Evolutionary conservation across 2,797 vertebrate genomes (phyloP).

Genomic region (Chaetophractus vellerosus): DNA sequence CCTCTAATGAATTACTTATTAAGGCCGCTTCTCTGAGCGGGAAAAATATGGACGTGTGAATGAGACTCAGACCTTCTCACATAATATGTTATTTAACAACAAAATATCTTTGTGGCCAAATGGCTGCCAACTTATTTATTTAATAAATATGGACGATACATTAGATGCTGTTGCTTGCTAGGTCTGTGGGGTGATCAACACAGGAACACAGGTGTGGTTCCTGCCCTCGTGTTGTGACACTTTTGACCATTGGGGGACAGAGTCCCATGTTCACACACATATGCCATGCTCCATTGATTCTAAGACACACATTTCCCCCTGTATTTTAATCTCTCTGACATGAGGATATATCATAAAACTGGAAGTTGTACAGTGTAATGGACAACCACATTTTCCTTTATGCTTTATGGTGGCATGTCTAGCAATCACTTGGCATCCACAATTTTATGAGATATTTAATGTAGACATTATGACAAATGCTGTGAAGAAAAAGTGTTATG

Average conservation of each 20-base stretch:
- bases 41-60: background rate
- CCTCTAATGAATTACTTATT: background rate
- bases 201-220: background rate
- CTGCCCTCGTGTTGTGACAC: background rate
- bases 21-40: background rate
- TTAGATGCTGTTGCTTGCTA: background rate
- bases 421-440: background rate
- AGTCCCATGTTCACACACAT: background rate
- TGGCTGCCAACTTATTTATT: constrained; percentile 1
- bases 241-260: background rate
- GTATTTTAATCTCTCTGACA: constrained; percentile 20
- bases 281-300: background rate
- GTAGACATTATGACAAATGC: background rate
- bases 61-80: background rate
- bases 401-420: background rate
- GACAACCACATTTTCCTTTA: background rate
- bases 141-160: background rate
- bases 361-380: background rate
- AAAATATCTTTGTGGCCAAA: background rate
- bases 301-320: background rate
- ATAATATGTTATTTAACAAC: background rate
- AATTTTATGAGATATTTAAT: background rate
- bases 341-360: constrained; percentile 44
- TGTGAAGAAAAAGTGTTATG: background rate
- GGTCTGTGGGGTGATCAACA: background rate